Evolutionary conservation across 1,140 invertebrate genomes (phyloP), one percentile per base, ranked within the genome.

Genomic region (Heliconius himera): DNA sequence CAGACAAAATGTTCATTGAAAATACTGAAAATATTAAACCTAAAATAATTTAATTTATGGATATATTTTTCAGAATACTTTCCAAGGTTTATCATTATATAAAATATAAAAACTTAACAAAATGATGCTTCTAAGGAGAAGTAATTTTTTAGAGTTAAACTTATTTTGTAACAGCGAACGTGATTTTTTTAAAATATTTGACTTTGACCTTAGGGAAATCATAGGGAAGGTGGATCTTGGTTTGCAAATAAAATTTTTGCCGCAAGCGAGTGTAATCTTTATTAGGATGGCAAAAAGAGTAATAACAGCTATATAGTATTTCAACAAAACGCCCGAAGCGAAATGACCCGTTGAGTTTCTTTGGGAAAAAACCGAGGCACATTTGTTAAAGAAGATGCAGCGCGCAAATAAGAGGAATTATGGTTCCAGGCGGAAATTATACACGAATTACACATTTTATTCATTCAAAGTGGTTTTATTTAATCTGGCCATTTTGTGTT

Each of bases 121-220:
- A 73, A 73, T 46, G 49, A 70, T 51, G 76, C 70, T 60, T 76
- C 38, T 70, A 70, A 77, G 29, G 33, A 77, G 74, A 66, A 77
- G 56, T 70, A 54, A 76, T 73, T 77, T 82, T 80, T 80, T 82
- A 74, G 49, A 76, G 66, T 77, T 78, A 76, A 80, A 83, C 60
- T 81, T 83, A 74, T 85, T 85, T 84, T 80, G 81, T 86, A 88
- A 85, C 84, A 87, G 84, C 80, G 85, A 77, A 46, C 80, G 85
- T 75, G 84, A 87, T 87, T 90, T 90, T 91, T 90, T 91, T 86
- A 89, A 92, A 92, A 91, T 88, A 90, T 85, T 87, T 87, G 82
- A 85, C 84, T 83, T 71, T 75, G 87, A 87, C 92, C 92, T 89
- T 81, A 87, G 91, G 92, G 92, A 92, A 93, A 93, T 92, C 91